Evolutionary conservation across 2,888 invertebrate species (phyloP).

Genomic region (Drosophila greeni): DNA sequence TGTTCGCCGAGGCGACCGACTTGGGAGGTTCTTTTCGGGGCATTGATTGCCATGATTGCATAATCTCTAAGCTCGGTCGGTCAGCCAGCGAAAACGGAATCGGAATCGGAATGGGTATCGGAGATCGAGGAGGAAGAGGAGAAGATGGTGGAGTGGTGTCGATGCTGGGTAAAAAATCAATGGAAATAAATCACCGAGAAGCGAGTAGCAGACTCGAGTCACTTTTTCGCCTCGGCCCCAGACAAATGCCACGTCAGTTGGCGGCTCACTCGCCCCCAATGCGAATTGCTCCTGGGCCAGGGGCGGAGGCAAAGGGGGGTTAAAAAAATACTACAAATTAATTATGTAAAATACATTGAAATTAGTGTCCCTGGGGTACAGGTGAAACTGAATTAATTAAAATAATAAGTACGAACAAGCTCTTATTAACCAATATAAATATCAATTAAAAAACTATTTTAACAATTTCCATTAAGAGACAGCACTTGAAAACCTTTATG

Average conservation of each 20-base stretch:
- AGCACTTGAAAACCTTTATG: not conserved
- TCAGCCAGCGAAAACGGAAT: constrained; percentile 22
- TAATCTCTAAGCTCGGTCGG: constrained; percentile 56
- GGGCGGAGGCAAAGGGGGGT: not conserved
- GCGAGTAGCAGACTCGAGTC: constrained; percentile 35
- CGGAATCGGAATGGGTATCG: constrained; percentile 9
- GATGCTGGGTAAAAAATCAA: constrained; percentile 36
- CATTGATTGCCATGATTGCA: constrained; percentile 49
- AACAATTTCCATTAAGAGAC: too few species aligned
- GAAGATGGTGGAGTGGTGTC: not conserved
- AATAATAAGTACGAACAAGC: not conserved
- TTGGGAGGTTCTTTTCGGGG: constrained; percentile 31
- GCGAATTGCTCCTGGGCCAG: constrained; percentile 5
- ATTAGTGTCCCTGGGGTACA: not conserved
- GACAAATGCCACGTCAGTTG: constrained; percentile 47
- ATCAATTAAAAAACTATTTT: not conserved
- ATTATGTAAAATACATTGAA: not conserved
- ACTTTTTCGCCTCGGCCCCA: constrained; percentile 22
- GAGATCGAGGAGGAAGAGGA: constrained; percentile 3
- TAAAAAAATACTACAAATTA: not conserved
- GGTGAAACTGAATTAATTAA: not conserved
- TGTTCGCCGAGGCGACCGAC: constrained; percentile 19
- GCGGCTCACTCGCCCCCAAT: constrained; percentile 45
- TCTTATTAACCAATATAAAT: too few species aligned
- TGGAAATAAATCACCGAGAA: constrained; percentile 51